Percentiles rank a stretch among this genome's conserved stretches.
Conservation (phyloP, 1,140 invertebrate species). For the Macrobrachium rosenbergii region DNA sequence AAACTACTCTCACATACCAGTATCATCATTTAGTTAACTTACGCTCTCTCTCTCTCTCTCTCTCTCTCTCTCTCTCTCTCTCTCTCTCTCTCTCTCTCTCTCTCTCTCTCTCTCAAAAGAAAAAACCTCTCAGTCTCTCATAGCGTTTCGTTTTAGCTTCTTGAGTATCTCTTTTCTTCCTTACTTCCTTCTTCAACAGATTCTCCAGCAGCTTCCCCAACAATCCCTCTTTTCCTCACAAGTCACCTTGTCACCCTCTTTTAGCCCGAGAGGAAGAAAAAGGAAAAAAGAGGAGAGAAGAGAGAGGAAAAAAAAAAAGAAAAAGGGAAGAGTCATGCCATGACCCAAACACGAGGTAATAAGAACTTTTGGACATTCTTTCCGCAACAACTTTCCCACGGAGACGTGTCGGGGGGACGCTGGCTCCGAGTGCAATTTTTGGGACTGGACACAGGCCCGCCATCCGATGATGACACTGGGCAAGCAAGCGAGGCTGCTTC, state of each 20-base stretch:
- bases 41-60: slow-evolving; percentile 3
- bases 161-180: background rate
- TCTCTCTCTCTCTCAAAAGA: background rate
- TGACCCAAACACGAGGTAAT: background rate
- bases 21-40: background rate
- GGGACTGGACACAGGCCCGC: no score
- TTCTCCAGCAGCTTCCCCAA: background rate
- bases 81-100: slow-evolving; percentile 16
- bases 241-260: background rate
- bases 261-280: background rate
- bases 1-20: background rate
- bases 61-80: slow-evolving; percentile 20
- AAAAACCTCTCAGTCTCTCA: background rate
- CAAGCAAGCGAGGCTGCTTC: no score
- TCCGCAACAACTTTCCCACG: no score
- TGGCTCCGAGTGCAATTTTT: no score
- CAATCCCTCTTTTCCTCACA: background rate
- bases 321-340: background rate
- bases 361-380: no score
- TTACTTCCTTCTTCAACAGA: background rate
- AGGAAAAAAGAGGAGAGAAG: background rate
- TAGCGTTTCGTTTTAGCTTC: no score
- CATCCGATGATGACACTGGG: no score
- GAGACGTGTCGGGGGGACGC: no score
- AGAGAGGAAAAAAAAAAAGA: background rate